phyloP scores from a whole-genome alignment of 1,140 invertebrate genomes.

The Macrobrachium nipponense region DNA sequence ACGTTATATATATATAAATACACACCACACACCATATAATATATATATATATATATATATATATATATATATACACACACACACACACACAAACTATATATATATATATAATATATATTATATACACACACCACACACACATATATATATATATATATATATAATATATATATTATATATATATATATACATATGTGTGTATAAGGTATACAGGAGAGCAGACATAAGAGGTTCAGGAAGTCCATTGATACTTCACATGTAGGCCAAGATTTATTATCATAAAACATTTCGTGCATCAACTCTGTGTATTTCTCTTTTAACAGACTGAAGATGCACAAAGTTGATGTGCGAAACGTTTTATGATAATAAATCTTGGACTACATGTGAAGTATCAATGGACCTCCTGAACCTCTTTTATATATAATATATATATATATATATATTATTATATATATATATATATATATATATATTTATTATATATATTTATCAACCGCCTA shows the following conservation, averaged over 20 bases:
- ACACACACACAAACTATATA: background rate
- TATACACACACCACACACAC: background rate
- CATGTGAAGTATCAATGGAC: no score
- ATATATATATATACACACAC: background rate
- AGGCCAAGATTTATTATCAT: no score
- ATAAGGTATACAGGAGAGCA: no score
- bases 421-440: conserved; percentile 17
- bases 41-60: background rate
- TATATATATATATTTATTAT: background rate
- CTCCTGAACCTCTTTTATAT: no score
- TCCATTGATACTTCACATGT: no score
- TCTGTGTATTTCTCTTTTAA: no score
- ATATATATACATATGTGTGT: conserved; percentile 3
- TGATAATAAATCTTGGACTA: no score
- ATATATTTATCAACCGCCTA: background rate
- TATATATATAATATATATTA: conserved; percentile 22
- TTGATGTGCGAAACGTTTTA: no score
- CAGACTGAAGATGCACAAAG: no score
- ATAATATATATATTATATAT: conserved; percentile 24
- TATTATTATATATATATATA: conserved; percentile 19
- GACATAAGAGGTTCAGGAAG: no score
- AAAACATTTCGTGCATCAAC: no score
- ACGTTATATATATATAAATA: background rate
- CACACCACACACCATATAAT: background rate
- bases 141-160: conserved; percentile 5